These are phyloP conservation scores for Coenonympha arcania DNA, from an alignment of 2,888 invertebrate species.

Conservation along the genomic window DNA sequence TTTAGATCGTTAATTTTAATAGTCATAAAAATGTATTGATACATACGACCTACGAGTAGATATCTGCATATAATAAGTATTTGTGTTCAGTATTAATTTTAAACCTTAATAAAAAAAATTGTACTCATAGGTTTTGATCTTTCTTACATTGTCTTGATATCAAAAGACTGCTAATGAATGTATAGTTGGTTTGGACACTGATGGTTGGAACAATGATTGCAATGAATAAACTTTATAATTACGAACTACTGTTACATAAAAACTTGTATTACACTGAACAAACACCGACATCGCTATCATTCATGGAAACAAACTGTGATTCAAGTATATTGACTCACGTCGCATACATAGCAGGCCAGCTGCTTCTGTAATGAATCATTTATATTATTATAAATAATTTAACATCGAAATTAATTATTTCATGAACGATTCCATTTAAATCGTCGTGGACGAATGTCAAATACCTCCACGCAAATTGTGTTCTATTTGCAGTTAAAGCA, in stretches of 20 bases:
- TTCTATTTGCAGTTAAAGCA: neutral
- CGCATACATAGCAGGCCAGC: constrained; percentile 27
- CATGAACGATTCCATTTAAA: neutral
- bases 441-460: neutral
- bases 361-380: constrained; percentile 30
- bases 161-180: too few relatives aligned
- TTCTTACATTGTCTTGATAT: too few relatives aligned
- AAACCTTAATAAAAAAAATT: too few relatives aligned
- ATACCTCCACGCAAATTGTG: neutral
- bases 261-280: constrained; percentile 6
- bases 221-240: too few relatives aligned
- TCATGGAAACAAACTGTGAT: constrained; percentile 50
- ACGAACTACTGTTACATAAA: neutral
- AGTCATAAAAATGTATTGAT: too few relatives aligned
- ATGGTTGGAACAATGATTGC: too few relatives aligned
- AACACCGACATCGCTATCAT: constrained; percentile 30
- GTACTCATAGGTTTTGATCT: neutral
- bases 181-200: too few relatives aligned
- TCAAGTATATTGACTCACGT: constrained; percentile 51
- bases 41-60: too few relatives aligned
- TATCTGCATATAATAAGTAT: too few relatives aligned
- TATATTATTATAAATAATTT: constrained; percentile 1
- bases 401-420: constrained; percentile 4
- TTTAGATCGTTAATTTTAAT: neutral
- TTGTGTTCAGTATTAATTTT: too few relatives aligned